phyloP scores from a whole-genome alignment of 2,797 vertebrate genomes.

The Perodicticus potto region DNA sequence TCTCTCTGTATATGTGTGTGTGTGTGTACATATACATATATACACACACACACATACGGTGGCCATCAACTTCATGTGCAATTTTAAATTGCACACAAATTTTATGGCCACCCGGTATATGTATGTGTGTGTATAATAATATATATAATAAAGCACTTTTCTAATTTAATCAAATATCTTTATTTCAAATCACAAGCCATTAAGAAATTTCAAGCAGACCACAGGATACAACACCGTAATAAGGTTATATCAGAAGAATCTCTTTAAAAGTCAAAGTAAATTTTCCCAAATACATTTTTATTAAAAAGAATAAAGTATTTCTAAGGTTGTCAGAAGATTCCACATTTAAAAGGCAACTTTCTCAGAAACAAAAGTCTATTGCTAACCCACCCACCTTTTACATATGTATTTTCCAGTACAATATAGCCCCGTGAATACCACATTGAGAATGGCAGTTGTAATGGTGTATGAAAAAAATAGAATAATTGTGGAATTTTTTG shows the following conservation, averaged over 20 bases:
- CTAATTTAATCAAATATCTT: background rate
- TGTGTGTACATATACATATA: too few relatives aligned
- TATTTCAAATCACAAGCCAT: background rate
- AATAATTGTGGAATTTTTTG: background rate
- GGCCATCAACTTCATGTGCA: too few relatives aligned
- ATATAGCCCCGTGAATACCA: background rate
- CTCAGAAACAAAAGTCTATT: background rate
- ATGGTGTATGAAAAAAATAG: background rate
- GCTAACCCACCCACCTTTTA: background rate
- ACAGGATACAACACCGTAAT: background rate
- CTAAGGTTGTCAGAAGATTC: background rate
- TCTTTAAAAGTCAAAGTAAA: background rate
- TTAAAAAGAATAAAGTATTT: background rate
- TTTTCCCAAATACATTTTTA: background rate
- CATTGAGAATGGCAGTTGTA: background rate
- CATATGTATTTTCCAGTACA: background rate
- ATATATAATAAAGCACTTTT: background rate
- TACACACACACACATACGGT: too few relatives aligned
- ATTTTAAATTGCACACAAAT: too few relatives aligned
- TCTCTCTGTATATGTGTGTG: too few relatives aligned
- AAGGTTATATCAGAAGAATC: background rate
- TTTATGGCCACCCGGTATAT: too few relatives aligned
- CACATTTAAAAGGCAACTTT: background rate
- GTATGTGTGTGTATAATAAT: too few relatives aligned
- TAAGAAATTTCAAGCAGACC: background rate